A percentile compares a stretch with the other conserved stretches of the same genome.
phyloP scores from a whole-genome alignment of 2,888 invertebrate species.

The Apamea anceps region DNA sequence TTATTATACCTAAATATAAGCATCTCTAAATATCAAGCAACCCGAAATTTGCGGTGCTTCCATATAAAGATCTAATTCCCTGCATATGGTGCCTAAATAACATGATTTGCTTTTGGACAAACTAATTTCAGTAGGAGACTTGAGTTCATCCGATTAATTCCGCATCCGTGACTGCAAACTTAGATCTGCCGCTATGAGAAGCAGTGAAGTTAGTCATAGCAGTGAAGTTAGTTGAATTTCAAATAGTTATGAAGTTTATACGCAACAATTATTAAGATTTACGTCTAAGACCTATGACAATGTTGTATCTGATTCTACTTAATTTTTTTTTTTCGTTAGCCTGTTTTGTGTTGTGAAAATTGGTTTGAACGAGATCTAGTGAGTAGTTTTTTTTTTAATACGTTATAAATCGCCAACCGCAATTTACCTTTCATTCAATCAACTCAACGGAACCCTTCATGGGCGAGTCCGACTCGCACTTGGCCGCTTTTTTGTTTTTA shows the following conservation, averaged over 20 bases:
- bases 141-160: slow-evolving; percentile 41
- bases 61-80: background rate
- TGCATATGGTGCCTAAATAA: background rate
- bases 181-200: slow-evolving; percentile 16
- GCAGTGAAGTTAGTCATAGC: slow-evolving; percentile 21
- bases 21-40: background rate
- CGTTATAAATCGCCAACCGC: too few relatives aligned
- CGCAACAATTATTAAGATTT: slow-evolving; percentile 5
- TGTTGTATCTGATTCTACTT: background rate
- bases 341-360: too few relatives aligned
- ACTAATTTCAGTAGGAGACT: slow-evolving; percentile 13
- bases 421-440: too few relatives aligned
- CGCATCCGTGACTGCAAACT: slow-evolving; percentile 16
- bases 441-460: too few relatives aligned
- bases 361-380: too few relatives aligned
- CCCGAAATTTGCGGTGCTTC: background rate
- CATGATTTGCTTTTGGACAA: slow-evolving; percentile 22
- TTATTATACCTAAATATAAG: background rate
- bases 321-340: too few relatives aligned
- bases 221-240: slow-evolving; percentile 20
- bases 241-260: slow-evolving; percentile 29
- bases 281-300: background rate
- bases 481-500: too few relatives aligned
- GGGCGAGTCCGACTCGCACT: too few relatives aligned
- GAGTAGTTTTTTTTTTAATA: too few relatives aligned